Evolutionary conservation across 2,797 vertebrate species (phyloP).

Genomic region (Pteronotus mesoamericanus): DNA sequence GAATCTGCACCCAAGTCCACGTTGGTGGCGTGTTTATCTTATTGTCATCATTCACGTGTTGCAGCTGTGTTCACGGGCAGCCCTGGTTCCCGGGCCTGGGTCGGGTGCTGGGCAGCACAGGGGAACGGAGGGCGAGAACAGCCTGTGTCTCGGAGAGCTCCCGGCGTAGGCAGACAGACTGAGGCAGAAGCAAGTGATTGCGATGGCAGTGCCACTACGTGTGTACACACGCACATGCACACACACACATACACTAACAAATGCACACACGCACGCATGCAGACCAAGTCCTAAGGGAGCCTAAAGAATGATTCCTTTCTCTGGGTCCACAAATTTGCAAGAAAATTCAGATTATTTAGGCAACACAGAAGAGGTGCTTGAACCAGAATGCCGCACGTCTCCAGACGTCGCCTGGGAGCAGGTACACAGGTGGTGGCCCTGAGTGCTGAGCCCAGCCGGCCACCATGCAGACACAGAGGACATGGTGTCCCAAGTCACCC

Average conservation of each 20-base stretch:
- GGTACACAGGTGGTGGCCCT: fast-evolving
- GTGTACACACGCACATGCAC: fast-evolving
- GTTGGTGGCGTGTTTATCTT: too few relatives aligned
- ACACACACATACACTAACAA: neutral
- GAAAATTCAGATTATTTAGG: neutral
- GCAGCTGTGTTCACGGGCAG: too few relatives aligned
- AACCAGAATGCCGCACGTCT: neutral
- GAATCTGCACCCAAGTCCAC: fast-evolving
- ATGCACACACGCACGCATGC: neutral
- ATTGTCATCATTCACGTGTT: too few relatives aligned
- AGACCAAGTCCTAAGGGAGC: neutral
- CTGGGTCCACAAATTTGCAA: neutral
- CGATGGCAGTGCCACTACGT: neutral
- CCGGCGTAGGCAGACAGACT: neutral
- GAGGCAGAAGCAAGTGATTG: neutral
- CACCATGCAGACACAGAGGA: too few relatives aligned
- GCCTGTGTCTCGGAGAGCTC: neutral
- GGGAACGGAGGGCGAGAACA: fast-evolving
- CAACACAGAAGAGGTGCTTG: neutral
- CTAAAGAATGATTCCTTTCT: neutral
- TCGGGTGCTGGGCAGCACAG: neutral
- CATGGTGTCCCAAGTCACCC: fast-evolving
- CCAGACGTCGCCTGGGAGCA: fast-evolving
- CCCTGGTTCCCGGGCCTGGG: too few relatives aligned
- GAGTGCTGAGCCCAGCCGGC: fast-evolving